These are phyloP conservation scores for Mustela nigripes DNA, from an alignment of 2,113 vertebrate genomes.

Conservation along the genomic window DNA sequence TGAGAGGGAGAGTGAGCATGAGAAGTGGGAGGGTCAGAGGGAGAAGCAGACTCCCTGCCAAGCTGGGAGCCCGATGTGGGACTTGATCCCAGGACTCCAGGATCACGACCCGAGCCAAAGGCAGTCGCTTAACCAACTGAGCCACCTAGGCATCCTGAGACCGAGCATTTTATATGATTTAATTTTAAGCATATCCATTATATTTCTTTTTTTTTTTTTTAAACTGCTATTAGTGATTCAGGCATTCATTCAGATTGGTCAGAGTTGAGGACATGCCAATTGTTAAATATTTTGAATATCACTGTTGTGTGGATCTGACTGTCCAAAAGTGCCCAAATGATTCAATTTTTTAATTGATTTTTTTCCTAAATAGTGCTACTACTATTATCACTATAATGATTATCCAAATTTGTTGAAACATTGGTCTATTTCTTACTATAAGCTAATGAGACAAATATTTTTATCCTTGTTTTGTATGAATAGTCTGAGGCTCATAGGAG, in stretches of 20 bases:
- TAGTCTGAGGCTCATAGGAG: background rate
- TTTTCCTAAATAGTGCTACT: background rate
- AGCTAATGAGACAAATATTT: background rate
- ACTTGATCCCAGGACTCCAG: no score
- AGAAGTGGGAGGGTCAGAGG: no score
- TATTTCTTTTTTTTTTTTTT: background rate
- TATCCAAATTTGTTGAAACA: background rate
- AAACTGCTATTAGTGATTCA: background rate
- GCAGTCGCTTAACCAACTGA: no score
- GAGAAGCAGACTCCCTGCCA: no score
- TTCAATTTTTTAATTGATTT: background rate
- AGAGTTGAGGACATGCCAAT: background rate
- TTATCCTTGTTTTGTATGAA: background rate
- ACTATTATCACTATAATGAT: background rate
- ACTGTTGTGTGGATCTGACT: background rate
- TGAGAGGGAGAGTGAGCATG: no score
- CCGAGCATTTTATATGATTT: background rate
- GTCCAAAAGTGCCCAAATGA: background rate
- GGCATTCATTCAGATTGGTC: constrained; percentile 1
- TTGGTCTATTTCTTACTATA: background rate
- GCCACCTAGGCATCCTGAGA: background rate
- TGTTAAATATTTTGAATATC: constrained; percentile 9
- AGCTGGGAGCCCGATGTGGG: no score
- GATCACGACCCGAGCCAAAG: no score
- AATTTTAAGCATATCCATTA: background rate